Conservation (phyloP, 2,113 vertebrate species). For the Erpornis zantholeuca region DNA sequence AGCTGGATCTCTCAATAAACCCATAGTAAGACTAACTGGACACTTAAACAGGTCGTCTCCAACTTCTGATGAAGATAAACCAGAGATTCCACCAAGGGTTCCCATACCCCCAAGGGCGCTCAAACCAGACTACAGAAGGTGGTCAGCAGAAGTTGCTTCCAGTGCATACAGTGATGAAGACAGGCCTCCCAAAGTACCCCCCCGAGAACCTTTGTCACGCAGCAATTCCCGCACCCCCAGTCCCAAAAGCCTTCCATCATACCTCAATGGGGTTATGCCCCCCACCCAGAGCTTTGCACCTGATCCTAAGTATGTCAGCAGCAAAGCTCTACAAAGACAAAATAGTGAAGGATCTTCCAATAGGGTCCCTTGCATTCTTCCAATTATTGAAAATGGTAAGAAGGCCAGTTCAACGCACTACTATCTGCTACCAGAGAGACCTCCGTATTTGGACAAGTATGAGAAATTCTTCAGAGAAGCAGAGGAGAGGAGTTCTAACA, state of each 20-base stretch:
- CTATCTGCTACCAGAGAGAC: constrained; percentile 88
- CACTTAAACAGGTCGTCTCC: constrained; percentile 68
- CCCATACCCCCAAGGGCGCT: constrained; percentile 89
- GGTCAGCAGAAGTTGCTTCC: constrained; percentile 93
- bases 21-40: constrained; percentile 72
- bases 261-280: constrained; percentile 95
- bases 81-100: constrained; percentile 87
- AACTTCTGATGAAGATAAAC: constrained; percentile 80
- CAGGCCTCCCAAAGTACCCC: constrained; percentile 91
- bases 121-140: constrained; percentile 88
- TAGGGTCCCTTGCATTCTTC: constrained; percentile 87
- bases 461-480: constrained; percentile 85
- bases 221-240: constrained; percentile 88
- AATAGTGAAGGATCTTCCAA: constrained; percentile 85
- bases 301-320: constrained; percentile 92
- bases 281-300: constrained; percentile 97
- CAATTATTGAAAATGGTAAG: constrained; percentile 89
- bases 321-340: constrained; percentile 88
- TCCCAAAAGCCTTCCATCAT: constrained; percentile 91
- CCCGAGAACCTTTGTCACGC: constrained; percentile 84
- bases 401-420: constrained; percentile 94
- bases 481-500: constrained; percentile 38
- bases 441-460: constrained; percentile 81
- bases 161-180: constrained; percentile 90
- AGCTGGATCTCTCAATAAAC: constrained; percentile 91